Evolutionary conservation across 2,113 vertebrate genomes (phyloP).

Genomic region (Elephas maximus): DNA sequence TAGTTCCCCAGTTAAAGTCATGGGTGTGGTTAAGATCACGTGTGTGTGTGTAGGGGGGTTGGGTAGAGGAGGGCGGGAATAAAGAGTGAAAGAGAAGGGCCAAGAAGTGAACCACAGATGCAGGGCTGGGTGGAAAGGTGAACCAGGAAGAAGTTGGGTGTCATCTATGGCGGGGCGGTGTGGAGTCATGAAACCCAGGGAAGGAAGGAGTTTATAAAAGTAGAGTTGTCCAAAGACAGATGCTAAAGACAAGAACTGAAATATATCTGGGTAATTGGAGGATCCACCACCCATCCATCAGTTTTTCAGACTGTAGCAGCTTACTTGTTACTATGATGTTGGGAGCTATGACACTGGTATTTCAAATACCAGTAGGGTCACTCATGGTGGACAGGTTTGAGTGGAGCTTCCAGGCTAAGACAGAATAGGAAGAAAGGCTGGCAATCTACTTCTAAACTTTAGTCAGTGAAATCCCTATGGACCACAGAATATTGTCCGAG

Average conservation of each 20-base stretch:
- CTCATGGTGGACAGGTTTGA: too few species aligned
- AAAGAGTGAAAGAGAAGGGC: background rate
- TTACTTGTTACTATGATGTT: too few species aligned
- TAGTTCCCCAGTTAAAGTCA: background rate
- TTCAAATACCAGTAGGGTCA: too few species aligned
- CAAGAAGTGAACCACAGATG: background rate
- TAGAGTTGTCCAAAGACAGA: background rate
- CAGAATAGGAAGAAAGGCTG: too few species aligned
- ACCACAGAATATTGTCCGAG: too few species aligned
- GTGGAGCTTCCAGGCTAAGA: too few species aligned
- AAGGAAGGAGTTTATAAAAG: background rate
- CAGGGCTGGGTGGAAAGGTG: background rate
- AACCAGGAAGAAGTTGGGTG: background rate
- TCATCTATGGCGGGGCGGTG: background rate
- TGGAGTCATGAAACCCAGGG: rapidly evolving
- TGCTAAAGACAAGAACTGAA: background rate
- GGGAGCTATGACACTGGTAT: too few species aligned
- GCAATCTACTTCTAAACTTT: too few species aligned
- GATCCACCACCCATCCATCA: background rate
- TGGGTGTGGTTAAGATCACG: background rate
- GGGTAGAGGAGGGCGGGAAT: too few species aligned
- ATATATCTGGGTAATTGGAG: rapidly evolving
- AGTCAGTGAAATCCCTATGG: too few species aligned
- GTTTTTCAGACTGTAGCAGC: background rate
- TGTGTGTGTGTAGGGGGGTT: too few species aligned